A percentile compares a stretch with the other conserved stretches of the same genome.
phyloP scores from a whole-genome alignment of 2,888 invertebrate species.

The Galeopsomyia nigrocyanea region DNA sequence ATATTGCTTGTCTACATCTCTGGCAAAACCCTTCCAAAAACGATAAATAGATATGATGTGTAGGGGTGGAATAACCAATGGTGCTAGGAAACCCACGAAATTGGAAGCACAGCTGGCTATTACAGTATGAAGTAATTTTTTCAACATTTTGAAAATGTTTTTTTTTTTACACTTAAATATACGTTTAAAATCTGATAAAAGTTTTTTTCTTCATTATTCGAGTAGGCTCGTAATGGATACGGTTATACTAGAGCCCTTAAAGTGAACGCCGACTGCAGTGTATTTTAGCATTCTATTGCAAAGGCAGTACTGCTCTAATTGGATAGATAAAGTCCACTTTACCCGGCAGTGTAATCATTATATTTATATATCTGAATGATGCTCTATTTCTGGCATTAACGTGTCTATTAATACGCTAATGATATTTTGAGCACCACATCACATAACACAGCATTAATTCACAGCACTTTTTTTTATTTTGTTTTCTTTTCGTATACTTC shows the following conservation, averaged over 20 bases:
- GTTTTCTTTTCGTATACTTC: too few species aligned
- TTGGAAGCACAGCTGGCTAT: slow-evolving; percentile 62
- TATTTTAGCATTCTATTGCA: slow-evolving; percentile 43
- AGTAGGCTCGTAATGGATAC: slow-evolving; percentile 20
- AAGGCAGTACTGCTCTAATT: slow-evolving; percentile 28
- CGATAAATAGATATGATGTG: slow-evolving; percentile 75
- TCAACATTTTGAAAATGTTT: slow-evolving; percentile 53
- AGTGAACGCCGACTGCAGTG: slow-evolving; percentile 15
- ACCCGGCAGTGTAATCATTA: slow-evolving; percentile 41
- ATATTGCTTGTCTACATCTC: slow-evolving; percentile 75
- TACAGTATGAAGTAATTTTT: slow-evolving; percentile 58
- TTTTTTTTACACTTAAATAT: slow-evolving; percentile 16
- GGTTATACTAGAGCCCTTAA: slow-evolving; percentile 3
- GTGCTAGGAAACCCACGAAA: slow-evolving; percentile 63
- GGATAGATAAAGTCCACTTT: slow-evolving; percentile 41
- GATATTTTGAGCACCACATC: slow-evolving; percentile 33
- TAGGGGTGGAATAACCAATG: slow-evolving; percentile 72
- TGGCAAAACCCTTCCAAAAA: slow-evolving; percentile 79
- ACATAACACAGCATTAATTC: too few species aligned
- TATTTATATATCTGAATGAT: slow-evolving; percentile 44
- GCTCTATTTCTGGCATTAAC: slow-evolving; percentile 28
- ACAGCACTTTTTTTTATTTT: too few species aligned
- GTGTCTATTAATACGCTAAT: slow-evolving; percentile 41
- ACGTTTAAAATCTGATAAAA: slow-evolving; percentile 20
- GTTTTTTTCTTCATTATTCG: slow-evolving; percentile 28